Percentiles rank a stretch among this genome's conserved stretches.
Conservation (phyloP, 2,113 vertebrate species). For the Mixornis gularis region DNA sequence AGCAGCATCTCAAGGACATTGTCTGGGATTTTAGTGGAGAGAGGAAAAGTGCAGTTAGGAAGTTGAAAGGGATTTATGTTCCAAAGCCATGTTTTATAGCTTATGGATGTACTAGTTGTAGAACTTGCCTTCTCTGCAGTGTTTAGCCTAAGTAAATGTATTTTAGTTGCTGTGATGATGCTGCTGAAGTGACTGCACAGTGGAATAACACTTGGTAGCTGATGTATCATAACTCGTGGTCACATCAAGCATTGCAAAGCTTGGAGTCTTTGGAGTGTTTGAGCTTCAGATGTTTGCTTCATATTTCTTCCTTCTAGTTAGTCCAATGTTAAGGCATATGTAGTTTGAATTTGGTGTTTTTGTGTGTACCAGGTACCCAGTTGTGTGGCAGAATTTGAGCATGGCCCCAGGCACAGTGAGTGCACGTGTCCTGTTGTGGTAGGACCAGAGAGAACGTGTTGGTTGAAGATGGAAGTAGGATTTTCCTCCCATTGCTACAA, state of each 20-base stretch:
- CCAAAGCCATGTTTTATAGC: background rate
- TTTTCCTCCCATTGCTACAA: background rate
- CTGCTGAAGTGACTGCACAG: background rate
- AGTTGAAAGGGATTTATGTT: background rate
- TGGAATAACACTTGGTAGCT: background rate
- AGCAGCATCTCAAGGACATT: accelerated
- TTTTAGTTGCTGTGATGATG: background rate
- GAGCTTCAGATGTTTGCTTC: background rate
- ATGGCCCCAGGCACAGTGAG: accelerated
- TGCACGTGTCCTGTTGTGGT: accelerated
- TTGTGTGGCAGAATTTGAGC: background rate
- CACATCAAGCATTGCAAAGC: background rate
- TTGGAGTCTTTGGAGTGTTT: background rate
- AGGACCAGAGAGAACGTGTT: background rate
- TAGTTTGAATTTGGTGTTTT: background rate
- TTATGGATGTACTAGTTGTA: background rate
- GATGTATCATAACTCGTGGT: background rate
- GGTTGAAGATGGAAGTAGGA: background rate
- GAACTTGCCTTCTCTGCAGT: background rate
- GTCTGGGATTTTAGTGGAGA: background rate
- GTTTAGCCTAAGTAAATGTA: background rate
- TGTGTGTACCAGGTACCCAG: background rate
- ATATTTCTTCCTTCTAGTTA: background rate
- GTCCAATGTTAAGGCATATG: background rate
- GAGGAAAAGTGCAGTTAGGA: background rate